phyloP scores from a whole-genome alignment of 2,797 vertebrate species.

The Vireo griseus region DNA sequence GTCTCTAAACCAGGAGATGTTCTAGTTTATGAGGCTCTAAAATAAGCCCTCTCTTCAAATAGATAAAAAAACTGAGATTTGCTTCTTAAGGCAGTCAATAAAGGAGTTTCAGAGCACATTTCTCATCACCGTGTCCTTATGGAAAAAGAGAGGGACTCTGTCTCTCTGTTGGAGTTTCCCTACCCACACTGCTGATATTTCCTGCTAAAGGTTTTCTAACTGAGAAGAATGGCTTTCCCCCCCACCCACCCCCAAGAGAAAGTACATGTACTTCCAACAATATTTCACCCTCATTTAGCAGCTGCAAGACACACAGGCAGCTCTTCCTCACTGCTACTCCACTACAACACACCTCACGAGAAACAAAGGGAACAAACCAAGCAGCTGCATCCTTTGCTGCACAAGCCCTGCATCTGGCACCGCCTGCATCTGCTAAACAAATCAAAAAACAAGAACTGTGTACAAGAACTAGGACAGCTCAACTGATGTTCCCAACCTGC shows the following conservation, averaged over 20 bases:
- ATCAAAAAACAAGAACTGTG: neutral
- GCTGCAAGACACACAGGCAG: neutral
- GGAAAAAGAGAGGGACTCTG: neutral
- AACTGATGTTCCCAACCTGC: fast-evolving
- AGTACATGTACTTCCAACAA: neutral
- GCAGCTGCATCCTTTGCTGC: neutral
- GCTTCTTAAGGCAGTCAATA: neutral
- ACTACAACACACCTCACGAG: neutral
- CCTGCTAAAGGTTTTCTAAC: neutral
- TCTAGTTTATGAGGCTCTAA: slow-evolving; percentile 6
- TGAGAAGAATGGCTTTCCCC: neutral
- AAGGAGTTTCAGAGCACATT: neutral
- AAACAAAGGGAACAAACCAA: neutral
- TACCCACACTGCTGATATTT: neutral
- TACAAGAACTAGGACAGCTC: neutral
- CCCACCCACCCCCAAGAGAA: neutral
- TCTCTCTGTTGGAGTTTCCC: neutral
- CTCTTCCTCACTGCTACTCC: neutral
- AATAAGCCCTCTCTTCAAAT: neutral
- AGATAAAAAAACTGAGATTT: neutral
- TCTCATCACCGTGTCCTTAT: neutral
- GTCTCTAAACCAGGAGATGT: neutral
- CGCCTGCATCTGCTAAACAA: neutral
- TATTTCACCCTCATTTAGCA: neutral
- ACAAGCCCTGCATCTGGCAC: neutral